Evolutionary conservation across 2,888 invertebrate species (phyloP).

Genomic region (Argyresthia goedartella): DNA sequence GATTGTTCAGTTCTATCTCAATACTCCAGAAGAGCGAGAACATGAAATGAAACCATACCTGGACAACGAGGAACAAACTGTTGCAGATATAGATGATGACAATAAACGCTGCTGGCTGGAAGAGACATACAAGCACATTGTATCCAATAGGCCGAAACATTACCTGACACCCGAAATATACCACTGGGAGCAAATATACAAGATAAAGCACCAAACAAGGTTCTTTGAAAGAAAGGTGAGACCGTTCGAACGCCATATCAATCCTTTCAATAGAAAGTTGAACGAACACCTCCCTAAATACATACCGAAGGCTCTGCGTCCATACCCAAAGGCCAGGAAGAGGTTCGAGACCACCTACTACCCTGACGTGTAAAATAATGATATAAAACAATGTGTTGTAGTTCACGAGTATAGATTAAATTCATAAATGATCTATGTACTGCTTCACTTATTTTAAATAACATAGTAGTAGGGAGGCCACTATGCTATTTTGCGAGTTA

Average conservation of each 20-base stretch:
- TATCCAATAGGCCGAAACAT: conserved; percentile 76
- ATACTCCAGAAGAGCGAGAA: conserved; percentile 73
- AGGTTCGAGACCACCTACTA: conserved; percentile 78
- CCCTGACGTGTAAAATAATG: conserved; percentile 57
- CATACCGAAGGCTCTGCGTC: conserved; percentile 76
- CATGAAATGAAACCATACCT: conserved; percentile 82
- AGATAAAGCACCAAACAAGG: conserved; percentile 77
- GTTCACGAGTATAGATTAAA: not conserved
- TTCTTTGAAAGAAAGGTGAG: conserved; percentile 76
- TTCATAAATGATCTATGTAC: not conserved
- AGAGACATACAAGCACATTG: conserved; percentile 75
- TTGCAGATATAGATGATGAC: conserved; percentile 78
- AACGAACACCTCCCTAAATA: conserved; percentile 77
- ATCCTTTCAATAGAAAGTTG: conserved; percentile 74
- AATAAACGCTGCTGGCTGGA: conserved; percentile 80
- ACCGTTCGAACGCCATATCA: conserved; percentile 76
- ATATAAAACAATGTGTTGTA: not conserved
- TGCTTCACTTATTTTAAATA: too few species aligned
- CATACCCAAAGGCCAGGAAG: conserved; percentile 72
- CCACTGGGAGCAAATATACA: conserved; percentile 87
- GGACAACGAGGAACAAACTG: conserved; percentile 60
- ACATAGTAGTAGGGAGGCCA: not conserved
- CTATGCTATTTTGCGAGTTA: too few species aligned
- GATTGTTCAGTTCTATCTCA: conserved; percentile 81
- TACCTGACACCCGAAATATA: conserved; percentile 77